Percentiles rank a stretch among this genome's conserved stretches.
Evolutionary conservation across 2,888 invertebrate genomes (phyloP).

Genomic region (Luperina nickerlii): DNA sequence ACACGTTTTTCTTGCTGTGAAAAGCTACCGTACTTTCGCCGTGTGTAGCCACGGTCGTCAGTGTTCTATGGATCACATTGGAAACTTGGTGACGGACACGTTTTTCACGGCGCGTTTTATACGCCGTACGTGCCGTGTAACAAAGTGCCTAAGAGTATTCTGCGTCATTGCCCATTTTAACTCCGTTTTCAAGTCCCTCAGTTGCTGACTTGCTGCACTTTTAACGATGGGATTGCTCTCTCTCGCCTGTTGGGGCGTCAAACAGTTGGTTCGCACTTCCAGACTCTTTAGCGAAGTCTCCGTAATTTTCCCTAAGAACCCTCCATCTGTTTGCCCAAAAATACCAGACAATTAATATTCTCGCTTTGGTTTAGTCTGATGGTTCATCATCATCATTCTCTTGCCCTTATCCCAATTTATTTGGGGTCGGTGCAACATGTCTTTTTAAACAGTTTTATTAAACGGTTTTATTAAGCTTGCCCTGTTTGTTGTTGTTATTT

Average conservation of each 20-base stretch:
- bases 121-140: neutral
- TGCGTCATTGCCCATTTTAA: neutral
- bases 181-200: neutral
- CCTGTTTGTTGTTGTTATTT: too few species aligned
- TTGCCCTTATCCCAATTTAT: neutral
- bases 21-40: neutral
- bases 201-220: neutral
- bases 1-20: neutral
- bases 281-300: neutral
- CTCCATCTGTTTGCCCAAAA: neutral
- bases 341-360: neutral
- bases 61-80: neutral
- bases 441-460: too few species aligned
- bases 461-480: too few species aligned
- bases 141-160: neutral
- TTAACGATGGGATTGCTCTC: neutral
- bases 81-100: neutral
- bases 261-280: neutral
- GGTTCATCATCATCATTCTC: neutral
- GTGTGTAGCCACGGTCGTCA: neutral
- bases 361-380: neutral
- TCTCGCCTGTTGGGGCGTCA: neutral
- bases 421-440: too few species aligned
- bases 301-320: neutral
- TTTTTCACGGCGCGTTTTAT: neutral